Base-by-base conservation (phyloP, 2,797 vertebrate species). In the Staurois parvus region DNA sequence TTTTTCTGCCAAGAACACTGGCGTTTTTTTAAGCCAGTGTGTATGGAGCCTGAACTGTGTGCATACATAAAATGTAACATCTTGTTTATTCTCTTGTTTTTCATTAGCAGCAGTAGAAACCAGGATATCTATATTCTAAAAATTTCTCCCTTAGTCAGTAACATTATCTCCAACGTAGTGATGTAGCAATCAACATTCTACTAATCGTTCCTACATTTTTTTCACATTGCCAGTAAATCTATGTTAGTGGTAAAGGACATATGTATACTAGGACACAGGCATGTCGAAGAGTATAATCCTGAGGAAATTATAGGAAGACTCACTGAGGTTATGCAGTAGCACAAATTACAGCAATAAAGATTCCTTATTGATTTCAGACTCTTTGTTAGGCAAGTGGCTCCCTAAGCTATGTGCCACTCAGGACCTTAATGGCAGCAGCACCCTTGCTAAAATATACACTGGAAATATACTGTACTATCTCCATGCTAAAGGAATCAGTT, bases 301-400 rank as follows among this genome's bases (percentile, higher is more conserved):
- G 52, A 84, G 76, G 76, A 84, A 77, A 73, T 84, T 84, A 84
- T 84, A 84, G 69, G 67, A 73, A 79, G 83, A 69, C 83, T 79
- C 68, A 45, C 52, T 73, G 76, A 84, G 83, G 83, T 84, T 84
- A 84, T 78, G 83, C 76, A 84, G 83, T 34, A 84, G 83, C 83
- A 84, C 83, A 84, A 84, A 84, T 84, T 84, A 84, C 79, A 67
- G 83, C 83, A 84, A 84, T 84, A 84, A 84, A 79, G 64, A 84
- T 79, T 77, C 83, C 83, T 77, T 84, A 84, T 84, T 84, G 83
- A 84, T 84, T 79, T 84, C 48, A 72, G 73, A 48, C 83, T 79
- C 83, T 79, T 84, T 84, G 83, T 78, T 79, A 79, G 76, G 72
- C 52, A 77, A 84, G 83, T 84, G 68, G 83, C 74, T 84, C 68